These are phyloP conservation scores for Acrobasis repandana DNA, from an alignment of 2,888 invertebrate genomes.

Conservation along the genomic window DNA sequence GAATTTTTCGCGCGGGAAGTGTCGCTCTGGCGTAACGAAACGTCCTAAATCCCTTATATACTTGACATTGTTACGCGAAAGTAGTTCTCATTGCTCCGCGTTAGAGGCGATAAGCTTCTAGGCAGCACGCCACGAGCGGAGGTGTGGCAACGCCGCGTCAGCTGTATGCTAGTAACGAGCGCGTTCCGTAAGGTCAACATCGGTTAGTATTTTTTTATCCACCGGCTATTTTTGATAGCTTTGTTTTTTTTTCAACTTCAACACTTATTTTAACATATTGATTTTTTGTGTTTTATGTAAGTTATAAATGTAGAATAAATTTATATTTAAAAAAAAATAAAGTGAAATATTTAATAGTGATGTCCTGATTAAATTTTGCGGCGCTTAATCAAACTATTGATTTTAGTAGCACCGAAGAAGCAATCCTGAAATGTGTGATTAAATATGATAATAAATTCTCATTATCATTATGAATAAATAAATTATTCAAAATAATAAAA, in stretches of 20 bases:
- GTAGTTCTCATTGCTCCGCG: constrained; percentile 43
- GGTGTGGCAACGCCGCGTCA: constrained; percentile 80
- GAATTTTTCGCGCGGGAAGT: constrained; percentile 82
- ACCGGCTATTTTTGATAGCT: constrained; percentile 67
- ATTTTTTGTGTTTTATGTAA: not conserved
- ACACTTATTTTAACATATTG: not conserved
- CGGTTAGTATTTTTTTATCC: constrained; percentile 76
- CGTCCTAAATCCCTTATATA: constrained; percentile 76
- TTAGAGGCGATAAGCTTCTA: constrained; percentile 75
- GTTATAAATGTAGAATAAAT: not conserved
- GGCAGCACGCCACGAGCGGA: constrained; percentile 55
- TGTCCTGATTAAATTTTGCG: not conserved
- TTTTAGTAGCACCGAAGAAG: not conserved
- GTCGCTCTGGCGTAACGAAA: constrained; percentile 61
- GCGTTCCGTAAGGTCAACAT: constrained; percentile 80
- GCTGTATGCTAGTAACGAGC: constrained; percentile 77
- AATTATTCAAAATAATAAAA: constrained; percentile 58
- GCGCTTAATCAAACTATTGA: not conserved
- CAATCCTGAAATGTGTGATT: not conserved
- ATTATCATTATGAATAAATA: constrained; percentile 39
- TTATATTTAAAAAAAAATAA: not conserved
- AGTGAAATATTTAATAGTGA: not conserved
- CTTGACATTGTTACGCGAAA: constrained; percentile 54
- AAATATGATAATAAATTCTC: constrained; percentile 25
- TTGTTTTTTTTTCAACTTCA: constrained; percentile 53